phyloP scores from a whole-genome alignment of 2,888 invertebrate genomes.

The Leptopterna dolabrata region DNA sequence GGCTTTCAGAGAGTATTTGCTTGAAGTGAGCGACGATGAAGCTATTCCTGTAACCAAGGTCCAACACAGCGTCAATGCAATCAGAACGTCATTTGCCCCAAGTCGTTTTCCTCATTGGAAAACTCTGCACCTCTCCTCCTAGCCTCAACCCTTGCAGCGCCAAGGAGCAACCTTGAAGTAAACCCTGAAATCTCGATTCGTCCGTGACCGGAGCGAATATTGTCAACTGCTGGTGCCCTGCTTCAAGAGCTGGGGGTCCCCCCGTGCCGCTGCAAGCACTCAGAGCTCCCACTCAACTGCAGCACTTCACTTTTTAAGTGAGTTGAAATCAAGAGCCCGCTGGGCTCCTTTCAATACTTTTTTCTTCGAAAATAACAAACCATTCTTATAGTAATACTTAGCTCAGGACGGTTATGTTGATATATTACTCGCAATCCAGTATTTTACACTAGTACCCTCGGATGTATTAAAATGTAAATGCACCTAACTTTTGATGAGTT shows the following conservation, averaged over 20 bases:
- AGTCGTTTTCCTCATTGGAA: not conserved
- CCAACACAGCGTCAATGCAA: not conserved
- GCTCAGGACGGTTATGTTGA: too few relatives aligned
- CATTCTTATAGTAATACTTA: not conserved
- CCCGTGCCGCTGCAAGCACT: not conserved
- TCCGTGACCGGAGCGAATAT: slow-evolving; percentile 50
- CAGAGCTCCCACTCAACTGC: not conserved
- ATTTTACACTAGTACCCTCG: too few relatives aligned
- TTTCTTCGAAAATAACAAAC: not conserved
- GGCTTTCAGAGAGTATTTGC: too few relatives aligned
- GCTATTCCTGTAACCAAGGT: too few relatives aligned
- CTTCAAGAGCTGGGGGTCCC: not conserved
- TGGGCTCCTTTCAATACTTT: not conserved
- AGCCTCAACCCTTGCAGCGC: not conserved
- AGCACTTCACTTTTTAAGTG: not conserved
- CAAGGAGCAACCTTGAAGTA: slow-evolving; percentile 44
- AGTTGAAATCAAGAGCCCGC: not conserved
- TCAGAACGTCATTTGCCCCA: not conserved
- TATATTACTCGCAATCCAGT: too few relatives aligned
- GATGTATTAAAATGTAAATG: too few relatives aligned
- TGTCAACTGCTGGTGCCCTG: not conserved
- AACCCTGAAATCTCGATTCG: slow-evolving; percentile 53
- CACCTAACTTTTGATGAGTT: too few relatives aligned
- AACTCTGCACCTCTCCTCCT: not conserved
- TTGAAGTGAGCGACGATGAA: too few relatives aligned